A percentile compares a stretch with the other conserved stretches of the same genome.
phyloP scores from a whole-genome alignment of 1,140 invertebrate species.

The Zelostemma sp. region DNA sequence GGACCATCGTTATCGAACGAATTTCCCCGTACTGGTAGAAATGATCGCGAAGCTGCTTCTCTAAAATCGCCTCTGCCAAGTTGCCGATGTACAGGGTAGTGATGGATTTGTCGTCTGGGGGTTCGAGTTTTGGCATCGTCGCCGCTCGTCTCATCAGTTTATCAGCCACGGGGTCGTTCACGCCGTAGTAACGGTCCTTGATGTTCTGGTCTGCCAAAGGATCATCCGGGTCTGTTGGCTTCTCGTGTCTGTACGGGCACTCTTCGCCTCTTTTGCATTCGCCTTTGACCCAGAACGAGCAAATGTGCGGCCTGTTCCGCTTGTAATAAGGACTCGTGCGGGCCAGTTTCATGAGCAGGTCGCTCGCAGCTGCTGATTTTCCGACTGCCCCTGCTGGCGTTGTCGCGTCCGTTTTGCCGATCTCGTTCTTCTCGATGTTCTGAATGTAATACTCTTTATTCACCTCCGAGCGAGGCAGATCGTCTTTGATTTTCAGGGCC shows the following conservation, averaged over 20 bases:
- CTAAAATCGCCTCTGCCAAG: conserved; percentile 88
- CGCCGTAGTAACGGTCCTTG: conserved; percentile 97
- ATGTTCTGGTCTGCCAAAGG: conserved; percentile 99
- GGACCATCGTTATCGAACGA: conserved; percentile 90
- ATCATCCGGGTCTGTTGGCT: conserved; percentile 99
- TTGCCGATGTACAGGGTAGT: conserved; percentile 98
- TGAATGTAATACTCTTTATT: conserved; percentile 99
- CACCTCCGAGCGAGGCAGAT: conserved; percentile 96
- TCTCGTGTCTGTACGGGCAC: conserved; percentile 99
- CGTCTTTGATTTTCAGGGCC: conserved; percentile 94
- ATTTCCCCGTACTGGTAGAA: conserved; percentile 99
- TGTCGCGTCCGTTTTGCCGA: conserved; percentile 74
- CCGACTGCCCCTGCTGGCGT: conserved; percentile 76
- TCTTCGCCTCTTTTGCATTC: conserved; percentile 99
- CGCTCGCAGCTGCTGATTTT: conserved; percentile 85
- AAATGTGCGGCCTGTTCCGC: conserved; percentile 98
- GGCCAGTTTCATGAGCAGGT: conserved; percentile 94
- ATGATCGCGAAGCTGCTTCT: conserved; percentile 91
- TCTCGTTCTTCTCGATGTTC: conserved; percentile 85
- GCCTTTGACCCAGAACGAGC: conserved; percentile 99
- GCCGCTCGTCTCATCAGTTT: conserved; percentile 95
- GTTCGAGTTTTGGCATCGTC: conserved; percentile 93
- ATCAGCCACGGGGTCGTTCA: conserved; percentile 98
- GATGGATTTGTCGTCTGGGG: conserved; percentile 96
- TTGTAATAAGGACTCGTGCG: conserved; percentile 99